These are phyloP conservation scores for Oreochromis tanganicae DNA, from an alignment of 2,113 vertebrate genomes.

Conservation along the genomic window DNA sequence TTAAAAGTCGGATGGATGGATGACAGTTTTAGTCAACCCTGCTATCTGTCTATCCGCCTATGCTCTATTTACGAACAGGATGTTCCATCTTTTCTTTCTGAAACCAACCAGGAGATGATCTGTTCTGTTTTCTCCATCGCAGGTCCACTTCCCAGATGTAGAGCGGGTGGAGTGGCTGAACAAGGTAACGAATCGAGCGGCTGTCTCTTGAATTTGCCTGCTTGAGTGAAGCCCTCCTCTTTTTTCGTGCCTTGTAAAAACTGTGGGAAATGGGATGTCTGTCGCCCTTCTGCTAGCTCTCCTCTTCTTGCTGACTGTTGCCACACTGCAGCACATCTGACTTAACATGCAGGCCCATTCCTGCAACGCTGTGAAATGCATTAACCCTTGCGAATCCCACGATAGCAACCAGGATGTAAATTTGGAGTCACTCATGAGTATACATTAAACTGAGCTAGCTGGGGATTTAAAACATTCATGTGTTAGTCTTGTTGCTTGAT, in stretches of 20 bases:
- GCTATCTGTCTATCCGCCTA: neutral
- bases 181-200: slow-evolving; percentile 79
- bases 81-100: neutral
- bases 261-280: neutral
- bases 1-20: neutral
- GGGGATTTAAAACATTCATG: neutral
- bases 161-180: slow-evolving; percentile 98
- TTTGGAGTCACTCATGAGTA: neutral
- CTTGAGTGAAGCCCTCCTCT: neutral
- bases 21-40: neutral
- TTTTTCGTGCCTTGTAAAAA: neutral
- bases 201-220: neutral
- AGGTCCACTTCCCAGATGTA: slow-evolving; percentile 96
- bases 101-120: neutral
- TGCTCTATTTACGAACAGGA: neutral
- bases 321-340: slow-evolving; percentile 15
- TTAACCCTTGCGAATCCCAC: slow-evolving; percentile 13
- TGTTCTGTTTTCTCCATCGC: slow-evolving; percentile 24
- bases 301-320: neutral
- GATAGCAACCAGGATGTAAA: slow-evolving; percentile 9
- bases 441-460: neutral
- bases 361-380: neutral
- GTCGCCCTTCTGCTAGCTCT: neutral
- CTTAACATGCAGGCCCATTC: slow-evolving; percentile 1
- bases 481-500: neutral